A percentile compares a stretch with the other conserved stretches of the same genome.
Conservation (phyloP, 2,888 invertebrate genomes). For the Allygus modestus region DNA sequence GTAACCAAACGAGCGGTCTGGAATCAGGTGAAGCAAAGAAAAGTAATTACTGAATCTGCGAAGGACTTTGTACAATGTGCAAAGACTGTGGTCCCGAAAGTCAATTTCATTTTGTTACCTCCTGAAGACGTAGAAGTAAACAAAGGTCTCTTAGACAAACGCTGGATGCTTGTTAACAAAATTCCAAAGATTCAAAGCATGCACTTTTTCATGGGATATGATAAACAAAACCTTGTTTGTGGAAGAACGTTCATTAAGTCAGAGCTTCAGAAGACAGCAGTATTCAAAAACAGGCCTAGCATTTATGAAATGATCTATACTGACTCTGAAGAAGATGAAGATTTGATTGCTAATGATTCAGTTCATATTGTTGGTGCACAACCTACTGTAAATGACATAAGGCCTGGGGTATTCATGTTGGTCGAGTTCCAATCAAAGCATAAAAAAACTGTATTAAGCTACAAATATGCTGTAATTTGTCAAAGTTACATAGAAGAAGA, state of each 20-base stretch:
- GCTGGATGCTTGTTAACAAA: constrained; percentile 50
- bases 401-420: constrained; percentile 42
- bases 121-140: constrained; percentile 1
- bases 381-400: constrained; percentile 32
- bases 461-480: constrained; percentile 42
- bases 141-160: constrained; percentile 2
- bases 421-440: constrained; percentile 29
- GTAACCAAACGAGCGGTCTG: constrained; percentile 38
- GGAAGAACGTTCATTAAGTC: constrained; percentile 33
- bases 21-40: constrained; percentile 17
- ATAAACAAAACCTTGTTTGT: constrained; percentile 42
- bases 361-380: constrained; percentile 1
- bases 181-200: constrained; percentile 37
- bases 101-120: constrained; percentile 19
- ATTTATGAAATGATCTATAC: constrained; percentile 34
- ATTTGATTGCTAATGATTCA: constrained; percentile 27
- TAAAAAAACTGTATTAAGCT: background rate
- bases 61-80: constrained; percentile 40
- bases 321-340: constrained; percentile 39
- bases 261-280: constrained; percentile 21
- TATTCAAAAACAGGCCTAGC: constrained; percentile 38
- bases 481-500: constrained; percentile 25
- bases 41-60: constrained; percentile 40
- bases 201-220: constrained; percentile 26
- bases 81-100: constrained; percentile 14